Base-by-base conservation (phyloP, 1,140 invertebrate species). In the Octopus sinensis region DNA sequence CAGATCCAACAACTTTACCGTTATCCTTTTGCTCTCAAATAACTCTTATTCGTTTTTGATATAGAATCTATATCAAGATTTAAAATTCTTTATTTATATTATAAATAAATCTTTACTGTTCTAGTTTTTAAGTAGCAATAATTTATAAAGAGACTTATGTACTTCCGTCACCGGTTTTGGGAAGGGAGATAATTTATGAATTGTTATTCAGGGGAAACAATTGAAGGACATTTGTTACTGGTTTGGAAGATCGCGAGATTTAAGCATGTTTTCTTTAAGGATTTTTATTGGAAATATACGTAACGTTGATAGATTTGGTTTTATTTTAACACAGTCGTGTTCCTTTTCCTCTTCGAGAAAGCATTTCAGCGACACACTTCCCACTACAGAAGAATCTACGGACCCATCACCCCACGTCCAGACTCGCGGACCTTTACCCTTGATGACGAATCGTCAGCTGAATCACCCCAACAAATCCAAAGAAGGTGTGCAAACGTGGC, bases 401-500 rank as follows among this genome's bases (percentile, higher is more conserved):
- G 13, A 12, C 13, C 6, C 4, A 13, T 6, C 7, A 1, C 17
- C 17, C 13, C 7, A n/a, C 7, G 6, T 43, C 23, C 76, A 51
- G 17, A n/a, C 62, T 13, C 30, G 76, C 13, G 23, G 23, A 77
- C 75, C 84, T 52, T 78, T 86, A 53, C 88, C 88, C 12, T 68
- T 87, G n/a, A 84, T 87, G 10, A 86, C 83, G 53, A 88, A 86
- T 23, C 83, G 91, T 78, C 80, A 87, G 71, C 75, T 91, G 5
- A 77, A 84, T 52, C 91, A 83, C 75, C 87, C 86, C n/a, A 82
- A 83, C 9, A 53, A 76, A 23, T 85, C 88, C 76, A 54, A 77
- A 71, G 76, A 81, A 87, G 93, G 94, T 4, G 92, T 95, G 43
- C 94, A 98, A 92, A 95, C 94, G 51, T 99, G 97, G 97, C 92